A percentile compares a stretch with the other conserved stretches of the same genome.
These are phyloP conservation scores for Philereme transversata DNA, from an alignment of 2,888 invertebrate genomes.

Conservation along the genomic window DNA sequence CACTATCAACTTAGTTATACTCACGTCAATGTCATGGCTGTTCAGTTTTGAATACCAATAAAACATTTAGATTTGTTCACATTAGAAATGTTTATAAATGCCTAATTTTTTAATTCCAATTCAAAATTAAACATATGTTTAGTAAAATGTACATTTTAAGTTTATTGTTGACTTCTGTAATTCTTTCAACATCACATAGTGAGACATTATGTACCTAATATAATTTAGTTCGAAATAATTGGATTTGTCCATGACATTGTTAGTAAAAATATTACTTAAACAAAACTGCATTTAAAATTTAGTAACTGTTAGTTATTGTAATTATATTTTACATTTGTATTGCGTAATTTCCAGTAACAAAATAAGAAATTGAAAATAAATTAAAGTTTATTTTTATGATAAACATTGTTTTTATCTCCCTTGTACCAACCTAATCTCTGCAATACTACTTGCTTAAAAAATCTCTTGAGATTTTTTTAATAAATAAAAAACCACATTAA, in stretches of 20 bases:
- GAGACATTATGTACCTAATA: neutral
- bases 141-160: constrained; percentile 62
- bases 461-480: too few relatives aligned
- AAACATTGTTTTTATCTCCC: constrained; percentile 37
- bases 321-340: constrained; percentile 81
- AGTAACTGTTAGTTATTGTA: constrained; percentile 79
- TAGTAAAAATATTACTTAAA: constrained; percentile 41
- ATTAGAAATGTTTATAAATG: constrained; percentile 56
- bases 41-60: constrained; percentile 24
- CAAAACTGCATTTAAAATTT: constrained; percentile 79
- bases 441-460: too few relatives aligned
- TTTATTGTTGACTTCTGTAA: constrained; percentile 7
- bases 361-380: constrained; percentile 78
- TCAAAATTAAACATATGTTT: constrained; percentile 48
- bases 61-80: constrained; percentile 17
- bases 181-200: constrained; percentile 41
- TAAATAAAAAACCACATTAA: constrained; percentile 30
- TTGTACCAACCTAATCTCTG: neutral
- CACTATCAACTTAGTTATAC: constrained; percentile 44
- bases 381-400: constrained; percentile 78
- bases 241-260: constrained; percentile 77
- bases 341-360: constrained; percentile 78
- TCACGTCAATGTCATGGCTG: constrained; percentile 69
- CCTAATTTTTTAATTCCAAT: constrained; percentile 64
- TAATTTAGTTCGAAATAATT: constrained; percentile 53